Evolutionary conservation across 2,888 invertebrate species (phyloP).

Genomic region (Halictus ligatus): DNA sequence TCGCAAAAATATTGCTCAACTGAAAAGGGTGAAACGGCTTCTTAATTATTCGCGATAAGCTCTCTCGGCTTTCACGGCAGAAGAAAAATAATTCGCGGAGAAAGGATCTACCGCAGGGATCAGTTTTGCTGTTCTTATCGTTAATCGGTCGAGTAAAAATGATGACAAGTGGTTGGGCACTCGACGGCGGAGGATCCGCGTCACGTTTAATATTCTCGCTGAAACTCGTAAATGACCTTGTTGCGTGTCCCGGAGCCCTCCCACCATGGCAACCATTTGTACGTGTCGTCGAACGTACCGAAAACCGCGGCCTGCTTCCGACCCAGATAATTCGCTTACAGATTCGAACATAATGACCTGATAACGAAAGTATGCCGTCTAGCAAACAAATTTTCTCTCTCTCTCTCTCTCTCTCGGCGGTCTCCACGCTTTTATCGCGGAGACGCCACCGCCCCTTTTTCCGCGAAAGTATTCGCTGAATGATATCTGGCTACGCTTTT

Average conservation of each 20-base stretch:
- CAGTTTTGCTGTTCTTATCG: neutral
- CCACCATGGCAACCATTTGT: slow-evolving; percentile 16
- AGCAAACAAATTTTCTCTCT: slow-evolving; percentile 9
- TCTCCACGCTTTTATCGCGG: neutral
- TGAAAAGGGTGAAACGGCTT: neutral
- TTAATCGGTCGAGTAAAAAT: neutral
- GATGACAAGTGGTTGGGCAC: neutral
- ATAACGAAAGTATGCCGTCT: slow-evolving; percentile 21
- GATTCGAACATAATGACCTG: slow-evolving; percentile 25
- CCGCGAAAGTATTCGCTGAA: neutral
- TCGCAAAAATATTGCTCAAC: neutral
- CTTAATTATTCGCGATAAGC: neutral
- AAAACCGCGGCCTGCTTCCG: slow-evolving; percentile 12
- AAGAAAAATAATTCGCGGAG: neutral
- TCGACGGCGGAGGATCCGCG: neutral
- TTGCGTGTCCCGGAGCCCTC: slow-evolving; percentile 39
- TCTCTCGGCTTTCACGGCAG: neutral
- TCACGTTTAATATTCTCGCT: slow-evolving; percentile 11
- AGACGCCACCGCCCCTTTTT: neutral
- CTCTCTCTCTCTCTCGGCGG: neutral
- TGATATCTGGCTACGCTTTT: slow-evolving; percentile 10
- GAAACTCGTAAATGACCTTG: slow-evolving; percentile 5
- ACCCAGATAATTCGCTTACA: slow-evolving; percentile 9
- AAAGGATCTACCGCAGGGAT: neutral
- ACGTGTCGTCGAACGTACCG: slow-evolving; percentile 26